Evolutionary conservation across 2,113 vertebrate genomes (phyloP), one percentile per base, ranked within the genome.

Genomic region (Chaenocephalus aceratus): DNA sequence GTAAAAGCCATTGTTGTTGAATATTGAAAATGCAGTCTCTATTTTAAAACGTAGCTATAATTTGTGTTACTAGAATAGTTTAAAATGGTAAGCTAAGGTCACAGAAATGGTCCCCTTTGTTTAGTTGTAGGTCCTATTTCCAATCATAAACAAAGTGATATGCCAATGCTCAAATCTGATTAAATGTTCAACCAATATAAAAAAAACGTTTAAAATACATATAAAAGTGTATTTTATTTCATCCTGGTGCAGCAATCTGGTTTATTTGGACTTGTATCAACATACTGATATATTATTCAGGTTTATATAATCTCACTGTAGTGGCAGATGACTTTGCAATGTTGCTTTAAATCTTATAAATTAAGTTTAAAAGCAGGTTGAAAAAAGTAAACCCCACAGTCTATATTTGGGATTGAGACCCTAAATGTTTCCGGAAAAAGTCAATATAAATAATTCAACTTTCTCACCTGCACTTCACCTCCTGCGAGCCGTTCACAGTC

Each of bases 401-500:
- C 1, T 48, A 48, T 71, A 65, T 70, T 26, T 30, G 54, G 21
- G 1, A 0, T 1, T 2, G 0, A 41, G 12, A 3, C 12, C 34
- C 16, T 41, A 51, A 52, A 45, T 56, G 46, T n/a, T 11, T 51
- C 36, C 65, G 5, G 30, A 18, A n/a, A 16, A 6, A 10, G 23
- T 9, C 26, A 10, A 23, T 41, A 13, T 6, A 36, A n/a, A 34
- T 34, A 8, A 46, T 64, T 36, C 6, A 7, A 2, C 3, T 1
- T 11, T 10, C 87, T 89, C 82, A 93, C 92, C 85, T 88, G 3
- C 2, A 18, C 18, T 26, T 6, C 36, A 10, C 77, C 66, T 86
- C 53, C 79, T 73, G 70, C 5, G 3, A 41, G 54, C 1, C 0
- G 2, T 7, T 69, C 5, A 1, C 1, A 2, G 16, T 0, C 45